Conservation (phyloP, 2,113 vertebrate genomes). For the Corapipo altera region DNA sequence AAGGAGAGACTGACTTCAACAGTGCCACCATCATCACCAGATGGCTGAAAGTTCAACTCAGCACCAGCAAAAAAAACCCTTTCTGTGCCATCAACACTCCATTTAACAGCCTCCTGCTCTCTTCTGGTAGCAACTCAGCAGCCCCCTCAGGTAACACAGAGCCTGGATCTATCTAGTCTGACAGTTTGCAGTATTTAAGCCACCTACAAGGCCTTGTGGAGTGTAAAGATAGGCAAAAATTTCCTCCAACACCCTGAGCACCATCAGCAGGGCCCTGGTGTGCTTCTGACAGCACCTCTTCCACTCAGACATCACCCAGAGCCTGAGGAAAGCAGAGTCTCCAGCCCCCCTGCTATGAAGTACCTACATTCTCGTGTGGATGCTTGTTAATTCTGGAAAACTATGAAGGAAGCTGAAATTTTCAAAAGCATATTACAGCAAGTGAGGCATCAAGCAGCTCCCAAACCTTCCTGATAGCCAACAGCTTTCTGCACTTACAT, state of each 20-base stretch:
- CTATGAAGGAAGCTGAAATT: not conserved
- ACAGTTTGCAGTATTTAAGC: not conserved
- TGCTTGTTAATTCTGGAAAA: not conserved
- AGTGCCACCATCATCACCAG: not conserved
- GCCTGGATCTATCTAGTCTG: not conserved
- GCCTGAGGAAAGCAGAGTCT: not conserved
- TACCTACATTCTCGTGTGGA: fast-evolving
- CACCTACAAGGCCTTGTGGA: not conserved
- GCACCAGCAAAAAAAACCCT: not conserved
- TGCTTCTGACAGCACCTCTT: not conserved
- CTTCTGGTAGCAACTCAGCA: not conserved
- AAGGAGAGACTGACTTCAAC: not conserved
- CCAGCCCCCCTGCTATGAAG: not conserved
- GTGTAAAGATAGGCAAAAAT: not conserved
- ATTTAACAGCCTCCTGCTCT: not conserved
- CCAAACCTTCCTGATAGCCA: not conserved
- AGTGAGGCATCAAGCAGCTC: not conserved
- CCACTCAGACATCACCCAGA: not conserved
- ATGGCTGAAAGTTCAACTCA: not conserved
- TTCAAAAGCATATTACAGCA: not conserved
- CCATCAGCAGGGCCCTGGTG: not conserved
- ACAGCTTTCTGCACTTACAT: not conserved
- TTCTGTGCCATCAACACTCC: not conserved
- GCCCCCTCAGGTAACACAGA: not conserved
- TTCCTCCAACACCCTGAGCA: not conserved